Evolutionary conservation across 1,140 invertebrate genomes (phyloP).

Genomic region (Neoseiulus cucumeris): DNA sequence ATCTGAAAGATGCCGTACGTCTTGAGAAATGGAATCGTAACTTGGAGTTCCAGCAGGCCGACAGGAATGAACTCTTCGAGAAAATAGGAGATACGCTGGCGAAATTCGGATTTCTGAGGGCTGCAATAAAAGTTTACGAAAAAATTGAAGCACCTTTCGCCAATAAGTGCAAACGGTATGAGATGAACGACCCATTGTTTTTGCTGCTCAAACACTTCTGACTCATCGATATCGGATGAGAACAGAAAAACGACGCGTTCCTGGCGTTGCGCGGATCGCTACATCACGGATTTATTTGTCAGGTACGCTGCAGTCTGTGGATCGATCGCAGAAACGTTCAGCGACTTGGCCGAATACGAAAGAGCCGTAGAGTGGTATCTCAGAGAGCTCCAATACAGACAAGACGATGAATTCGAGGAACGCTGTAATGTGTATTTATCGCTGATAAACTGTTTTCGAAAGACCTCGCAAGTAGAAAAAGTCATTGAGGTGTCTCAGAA

Average conservation of each 20-base stretch:
- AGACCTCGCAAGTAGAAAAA: background rate
- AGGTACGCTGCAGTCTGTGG: constrained; percentile 1
- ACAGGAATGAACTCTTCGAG: background rate
- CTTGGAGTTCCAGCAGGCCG: background rate
- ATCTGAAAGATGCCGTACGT: background rate
- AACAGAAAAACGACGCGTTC: too few species aligned
- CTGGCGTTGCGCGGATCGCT: too few species aligned
- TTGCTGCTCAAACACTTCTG: too few species aligned
- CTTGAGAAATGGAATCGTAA: background rate
- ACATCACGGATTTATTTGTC: too few species aligned
- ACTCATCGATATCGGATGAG: too few species aligned
- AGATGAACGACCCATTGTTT: background rate
- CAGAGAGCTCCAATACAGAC: background rate
- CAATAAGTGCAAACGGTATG: background rate
- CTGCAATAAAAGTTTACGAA: background rate
- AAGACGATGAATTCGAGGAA: background rate
- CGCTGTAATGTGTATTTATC: background rate
- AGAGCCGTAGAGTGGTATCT: background rate
- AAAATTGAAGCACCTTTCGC: background rate
- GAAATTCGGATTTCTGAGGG: background rate
- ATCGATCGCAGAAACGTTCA: background rate
- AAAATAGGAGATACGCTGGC: background rate
- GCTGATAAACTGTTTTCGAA: background rate
- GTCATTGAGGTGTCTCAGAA: background rate
- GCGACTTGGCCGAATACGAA: background rate